Evolutionary conservation across 2,888 invertebrate species (phyloP).

Genomic region (Monoplex corrugatus): DNA sequence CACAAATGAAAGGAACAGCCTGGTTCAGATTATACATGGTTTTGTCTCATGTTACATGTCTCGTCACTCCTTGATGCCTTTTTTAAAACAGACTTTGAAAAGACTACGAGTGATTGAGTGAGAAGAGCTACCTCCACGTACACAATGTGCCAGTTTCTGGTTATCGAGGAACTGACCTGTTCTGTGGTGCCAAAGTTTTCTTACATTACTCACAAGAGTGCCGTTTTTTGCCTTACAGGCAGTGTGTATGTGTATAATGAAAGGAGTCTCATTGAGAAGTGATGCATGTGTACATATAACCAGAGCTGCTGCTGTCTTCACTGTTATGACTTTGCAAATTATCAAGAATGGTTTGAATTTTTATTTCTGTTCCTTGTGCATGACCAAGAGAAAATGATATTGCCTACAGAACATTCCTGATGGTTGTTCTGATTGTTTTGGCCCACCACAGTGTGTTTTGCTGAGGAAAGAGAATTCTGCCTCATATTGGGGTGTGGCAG

Average conservation of each 20-base stretch:
- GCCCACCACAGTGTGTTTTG: background rate
- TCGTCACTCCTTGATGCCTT: background rate
- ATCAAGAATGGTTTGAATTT: background rate
- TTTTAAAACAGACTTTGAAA: background rate
- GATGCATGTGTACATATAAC: background rate
- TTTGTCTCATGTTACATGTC: slow-evolving; percentile 33
- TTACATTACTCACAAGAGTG: slow-evolving; percentile 15
- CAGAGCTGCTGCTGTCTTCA: background rate
- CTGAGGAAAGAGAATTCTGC: background rate
- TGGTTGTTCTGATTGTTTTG: slow-evolving; percentile 33
- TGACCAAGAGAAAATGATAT: background rate
- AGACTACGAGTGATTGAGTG: slow-evolving; percentile 7
- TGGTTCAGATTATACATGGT: background rate
- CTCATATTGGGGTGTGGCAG: background rate
- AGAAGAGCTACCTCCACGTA: slow-evolving; percentile 33
- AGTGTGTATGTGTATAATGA: background rate
- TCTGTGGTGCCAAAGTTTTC: slow-evolving; percentile 38
- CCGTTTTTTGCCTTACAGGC: background rate
- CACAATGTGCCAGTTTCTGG: slow-evolving; percentile 6
- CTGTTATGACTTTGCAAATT: background rate
- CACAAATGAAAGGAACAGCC: background rate
- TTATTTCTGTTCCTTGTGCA: background rate
- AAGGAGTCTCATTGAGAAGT: background rate
- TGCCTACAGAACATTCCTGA: slow-evolving; percentile 30
- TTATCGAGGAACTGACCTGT: background rate